Evolutionary conservation across 2,797 vertebrate genomes (phyloP).

Genomic region (Astyanax mexicanus): DNA sequence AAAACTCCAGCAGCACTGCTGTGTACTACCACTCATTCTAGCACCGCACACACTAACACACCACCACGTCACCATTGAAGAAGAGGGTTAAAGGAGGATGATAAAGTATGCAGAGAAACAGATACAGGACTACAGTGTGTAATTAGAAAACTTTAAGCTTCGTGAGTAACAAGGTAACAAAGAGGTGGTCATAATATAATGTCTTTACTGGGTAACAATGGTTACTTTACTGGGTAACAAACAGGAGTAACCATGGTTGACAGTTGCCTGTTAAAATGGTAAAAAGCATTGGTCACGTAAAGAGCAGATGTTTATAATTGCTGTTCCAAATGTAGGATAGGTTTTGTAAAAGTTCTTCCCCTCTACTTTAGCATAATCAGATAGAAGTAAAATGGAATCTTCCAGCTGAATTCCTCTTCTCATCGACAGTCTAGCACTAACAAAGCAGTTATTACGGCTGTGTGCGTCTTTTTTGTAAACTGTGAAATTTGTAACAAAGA

Average conservation of each 20-base stretch:
- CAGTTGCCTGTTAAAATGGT: slow-evolving; percentile 10
- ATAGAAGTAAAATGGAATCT: slow-evolving; percentile 23
- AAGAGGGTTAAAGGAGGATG: no score
- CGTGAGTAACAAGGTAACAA: no score
- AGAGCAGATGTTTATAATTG: not conserved
- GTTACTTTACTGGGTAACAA: no score
- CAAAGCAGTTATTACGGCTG: slow-evolving; percentile 55
- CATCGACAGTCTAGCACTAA: slow-evolving; percentile 57
- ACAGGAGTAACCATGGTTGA: slow-evolving; percentile 1
- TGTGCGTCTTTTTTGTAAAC: slow-evolving; percentile 59
- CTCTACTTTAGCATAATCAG: not conserved
- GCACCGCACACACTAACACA: no score
- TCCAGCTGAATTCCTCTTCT: slow-evolving; percentile 61
- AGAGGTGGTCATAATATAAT: no score
- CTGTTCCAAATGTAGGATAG: slow-evolving; percentile 35
- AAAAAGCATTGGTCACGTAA: slow-evolving; percentile 12
- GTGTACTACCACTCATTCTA: no score
- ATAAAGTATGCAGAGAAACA: no score
- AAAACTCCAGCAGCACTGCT: no score
- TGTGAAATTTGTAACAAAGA: slow-evolving; percentile 73
- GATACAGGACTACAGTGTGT: no score
- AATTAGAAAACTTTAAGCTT: no score
- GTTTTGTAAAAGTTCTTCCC: not conserved
- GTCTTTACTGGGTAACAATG: no score
- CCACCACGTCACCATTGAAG: no score